Evolutionary conservation across 2,113 vertebrate species (phyloP).

Genomic region (Noctilio leporinus): DNA sequence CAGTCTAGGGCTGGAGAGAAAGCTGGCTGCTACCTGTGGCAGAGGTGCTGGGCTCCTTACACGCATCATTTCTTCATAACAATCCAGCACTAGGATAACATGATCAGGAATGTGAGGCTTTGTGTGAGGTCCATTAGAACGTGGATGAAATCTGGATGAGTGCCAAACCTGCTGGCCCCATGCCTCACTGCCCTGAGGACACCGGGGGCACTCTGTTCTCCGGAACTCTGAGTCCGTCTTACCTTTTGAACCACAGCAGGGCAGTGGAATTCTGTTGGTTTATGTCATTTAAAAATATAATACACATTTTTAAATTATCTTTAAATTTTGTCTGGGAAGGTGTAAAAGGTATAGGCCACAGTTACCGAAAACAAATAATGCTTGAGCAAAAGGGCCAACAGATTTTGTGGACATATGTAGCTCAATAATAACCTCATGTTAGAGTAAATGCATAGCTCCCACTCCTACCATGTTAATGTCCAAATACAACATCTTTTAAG

Average conservation of each 20-base stretch:
- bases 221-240: neutral
- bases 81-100: neutral
- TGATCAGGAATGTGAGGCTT: neutral
- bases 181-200: neutral
- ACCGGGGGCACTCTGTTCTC: neutral
- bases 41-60: neutral
- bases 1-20: neutral
- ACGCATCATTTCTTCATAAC: neutral
- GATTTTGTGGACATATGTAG: neutral
- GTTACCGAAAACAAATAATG: neutral
- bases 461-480: neutral
- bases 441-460: neutral
- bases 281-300: neutral
- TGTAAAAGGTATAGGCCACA: neutral
- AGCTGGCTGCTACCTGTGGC: rapidly evolving
- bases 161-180: neutral
- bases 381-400: neutral
- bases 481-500: neutral
- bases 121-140: neutral
- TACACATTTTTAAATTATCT: neutral
- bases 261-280: neutral
- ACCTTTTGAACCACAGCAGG: neutral
- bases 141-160: neutral
- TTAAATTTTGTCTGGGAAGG: neutral
- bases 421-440: neutral